Percentiles rank a stretch among this genome's conserved stretches.
These are phyloP conservation scores for Glyphotaelius pellucidus DNA, from an alignment of 2,888 invertebrate genomes.

Conservation along the genomic window DNA sequence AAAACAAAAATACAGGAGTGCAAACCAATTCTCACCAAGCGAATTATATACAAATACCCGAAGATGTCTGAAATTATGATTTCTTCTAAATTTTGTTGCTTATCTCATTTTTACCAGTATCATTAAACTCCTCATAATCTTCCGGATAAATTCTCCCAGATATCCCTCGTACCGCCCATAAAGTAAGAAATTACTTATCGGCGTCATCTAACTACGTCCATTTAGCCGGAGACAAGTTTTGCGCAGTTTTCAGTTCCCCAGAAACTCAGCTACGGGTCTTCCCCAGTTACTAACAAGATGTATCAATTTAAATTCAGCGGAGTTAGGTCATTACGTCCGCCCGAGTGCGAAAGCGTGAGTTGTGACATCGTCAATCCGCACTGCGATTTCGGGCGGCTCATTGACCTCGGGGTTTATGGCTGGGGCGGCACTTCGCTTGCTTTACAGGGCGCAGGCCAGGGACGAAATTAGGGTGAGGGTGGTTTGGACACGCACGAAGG, in stretches of 20 bases:
- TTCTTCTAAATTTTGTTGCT: too few species aligned
- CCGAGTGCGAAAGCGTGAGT: slow-evolving; percentile 33
- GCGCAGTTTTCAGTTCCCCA: background rate
- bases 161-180: background rate
- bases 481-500: background rate
- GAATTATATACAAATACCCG: too few species aligned
- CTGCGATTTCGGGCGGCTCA: slow-evolving; percentile 36
- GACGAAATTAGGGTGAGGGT: background rate
- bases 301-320: slow-evolving; percentile 46
- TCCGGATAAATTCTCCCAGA: background rate
- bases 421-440: background rate
- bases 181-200: background rate
- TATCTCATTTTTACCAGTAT: background rate
- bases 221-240: background rate
- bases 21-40: too few species aligned
- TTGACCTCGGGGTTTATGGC: slow-evolving; percentile 26
- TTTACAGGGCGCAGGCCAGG: background rate
- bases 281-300: background rate
- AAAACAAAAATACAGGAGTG: too few species aligned
- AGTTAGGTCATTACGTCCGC: slow-evolving; percentile 43
- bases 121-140: background rate
- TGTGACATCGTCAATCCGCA: slow-evolving; percentile 31
- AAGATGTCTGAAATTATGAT: too few species aligned
- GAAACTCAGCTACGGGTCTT: background rate
- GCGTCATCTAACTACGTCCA: background rate